Conservation (phyloP, 1,140 invertebrate genomes). For the Delia radicum region DNA sequence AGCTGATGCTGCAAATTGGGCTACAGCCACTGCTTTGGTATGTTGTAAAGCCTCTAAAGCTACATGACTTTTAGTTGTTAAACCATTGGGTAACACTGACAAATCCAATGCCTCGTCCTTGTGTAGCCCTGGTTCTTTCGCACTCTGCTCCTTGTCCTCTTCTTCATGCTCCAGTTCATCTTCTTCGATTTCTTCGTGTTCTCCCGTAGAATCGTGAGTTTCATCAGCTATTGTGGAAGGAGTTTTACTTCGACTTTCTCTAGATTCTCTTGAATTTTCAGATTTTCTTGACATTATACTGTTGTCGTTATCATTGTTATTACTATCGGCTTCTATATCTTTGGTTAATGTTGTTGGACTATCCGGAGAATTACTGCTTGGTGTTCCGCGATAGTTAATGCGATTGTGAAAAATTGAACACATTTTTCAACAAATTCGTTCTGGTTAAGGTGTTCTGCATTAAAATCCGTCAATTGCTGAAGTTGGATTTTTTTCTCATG, state of each 20-base stretch:
- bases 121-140: conserved; percentile 32
- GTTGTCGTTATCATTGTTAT: conserved; percentile 34
- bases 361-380: conserved; percentile 32
- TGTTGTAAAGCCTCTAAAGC: conserved; percentile 91
- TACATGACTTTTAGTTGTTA: conserved; percentile 48
- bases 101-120: conserved; percentile 46
- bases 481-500: neutral
- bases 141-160: conserved; percentile 19
- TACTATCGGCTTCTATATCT: conserved; percentile 47
- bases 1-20: conserved; percentile 85
- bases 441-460: neutral
- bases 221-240: neutral
- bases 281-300: conserved; percentile 17
- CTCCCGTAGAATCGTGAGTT: neutral
- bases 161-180: neutral
- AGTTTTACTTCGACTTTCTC: neutral
- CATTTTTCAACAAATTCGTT: conserved; percentile 33
- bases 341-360: conserved; percentile 30
- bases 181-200: neutral
- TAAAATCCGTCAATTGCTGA: neutral
- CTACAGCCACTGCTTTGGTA: conserved; percentile 71
- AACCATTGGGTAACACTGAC: conserved; percentile 43
- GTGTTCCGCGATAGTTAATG: conserved; percentile 50
- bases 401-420: conserved; percentile 55
- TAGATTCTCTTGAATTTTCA: conserved; percentile 13